Percentiles rank a stretch among this genome's conserved stretches.
phyloP scores from a whole-genome alignment of 2,797 vertebrate species.

The Tiaroga cobitis region DNA sequence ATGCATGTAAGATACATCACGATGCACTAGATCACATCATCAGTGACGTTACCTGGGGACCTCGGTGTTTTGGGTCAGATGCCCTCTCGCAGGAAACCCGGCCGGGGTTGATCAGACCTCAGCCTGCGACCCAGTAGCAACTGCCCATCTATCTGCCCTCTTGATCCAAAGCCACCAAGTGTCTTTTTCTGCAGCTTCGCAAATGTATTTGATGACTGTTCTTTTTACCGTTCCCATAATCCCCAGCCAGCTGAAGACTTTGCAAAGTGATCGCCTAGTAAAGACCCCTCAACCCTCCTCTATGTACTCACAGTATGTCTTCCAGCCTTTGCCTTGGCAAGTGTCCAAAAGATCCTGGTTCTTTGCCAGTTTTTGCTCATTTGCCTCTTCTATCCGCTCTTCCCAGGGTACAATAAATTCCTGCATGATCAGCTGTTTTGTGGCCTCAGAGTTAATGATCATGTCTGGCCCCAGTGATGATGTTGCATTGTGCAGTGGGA shows the following conservation, averaged over 20 bases:
- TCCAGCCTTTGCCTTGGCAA: background rate
- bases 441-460: background rate
- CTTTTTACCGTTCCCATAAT: background rate
- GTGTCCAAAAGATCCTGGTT: background rate
- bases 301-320: background rate
- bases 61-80: background rate
- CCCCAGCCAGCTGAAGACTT: background rate
- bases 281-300: background rate
- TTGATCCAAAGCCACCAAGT: background rate
- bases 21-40: no score
- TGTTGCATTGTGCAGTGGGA: conserved; percentile 7
- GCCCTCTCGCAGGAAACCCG: background rate
- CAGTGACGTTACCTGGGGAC: no score
- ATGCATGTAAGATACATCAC: no score
- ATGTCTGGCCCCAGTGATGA: background rate
- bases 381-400: background rate
- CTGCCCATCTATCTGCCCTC: background rate
- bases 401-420: conserved; percentile 35
- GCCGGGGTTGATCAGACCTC: background rate
- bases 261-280: background rate
- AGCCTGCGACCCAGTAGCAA: background rate
- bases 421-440: conserved; percentile 23
- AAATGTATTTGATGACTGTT: background rate
- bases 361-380: background rate
- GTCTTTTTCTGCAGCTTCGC: background rate